phyloP scores from a whole-genome alignment of 2,888 invertebrate species.

The Agriopis marginaria region DNA sequence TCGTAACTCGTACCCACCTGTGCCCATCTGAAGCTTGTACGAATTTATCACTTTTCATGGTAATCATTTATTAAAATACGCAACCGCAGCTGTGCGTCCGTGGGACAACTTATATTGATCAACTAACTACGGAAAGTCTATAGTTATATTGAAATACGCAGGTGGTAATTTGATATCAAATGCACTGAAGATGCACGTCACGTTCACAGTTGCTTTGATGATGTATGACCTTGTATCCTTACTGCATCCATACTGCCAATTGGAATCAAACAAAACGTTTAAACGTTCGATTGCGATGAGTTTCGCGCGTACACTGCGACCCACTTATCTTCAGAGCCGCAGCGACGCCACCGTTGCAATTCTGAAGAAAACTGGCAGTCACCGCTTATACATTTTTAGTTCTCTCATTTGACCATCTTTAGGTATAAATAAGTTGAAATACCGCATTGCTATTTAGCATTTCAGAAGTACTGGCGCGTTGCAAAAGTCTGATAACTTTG shows the following conservation, averaged over 20 bases:
- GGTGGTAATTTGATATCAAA: neutral
- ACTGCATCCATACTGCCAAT: constrained; percentile 19
- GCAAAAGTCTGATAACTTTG: constrained; percentile 22
- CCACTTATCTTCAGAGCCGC: neutral
- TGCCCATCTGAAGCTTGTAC: no score
- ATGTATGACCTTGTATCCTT: neutral
- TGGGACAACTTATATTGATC: no score
- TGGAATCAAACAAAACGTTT: constrained; percentile 38
- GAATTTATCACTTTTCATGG: no score
- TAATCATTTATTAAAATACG: no score
- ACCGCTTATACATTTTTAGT: neutral
- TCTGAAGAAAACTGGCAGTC: neutral
- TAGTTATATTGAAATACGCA: no score
- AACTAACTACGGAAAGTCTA: no score
- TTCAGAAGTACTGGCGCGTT: constrained; percentile 8
- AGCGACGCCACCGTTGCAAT: neutral
- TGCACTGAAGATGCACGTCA: neutral
- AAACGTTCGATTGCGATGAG: constrained; percentile 31
- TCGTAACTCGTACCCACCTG: no score
- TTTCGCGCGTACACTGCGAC: constrained; percentile 9
- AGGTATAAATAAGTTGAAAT: neutral
- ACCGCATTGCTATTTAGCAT: constrained; percentile 22
- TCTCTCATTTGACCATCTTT: neutral
- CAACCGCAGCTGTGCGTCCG: no score
- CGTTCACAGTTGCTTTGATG: neutral